Base-by-base conservation (phyloP, 2,888 invertebrate genomes). In the Platycheirus rosarum region DNA sequence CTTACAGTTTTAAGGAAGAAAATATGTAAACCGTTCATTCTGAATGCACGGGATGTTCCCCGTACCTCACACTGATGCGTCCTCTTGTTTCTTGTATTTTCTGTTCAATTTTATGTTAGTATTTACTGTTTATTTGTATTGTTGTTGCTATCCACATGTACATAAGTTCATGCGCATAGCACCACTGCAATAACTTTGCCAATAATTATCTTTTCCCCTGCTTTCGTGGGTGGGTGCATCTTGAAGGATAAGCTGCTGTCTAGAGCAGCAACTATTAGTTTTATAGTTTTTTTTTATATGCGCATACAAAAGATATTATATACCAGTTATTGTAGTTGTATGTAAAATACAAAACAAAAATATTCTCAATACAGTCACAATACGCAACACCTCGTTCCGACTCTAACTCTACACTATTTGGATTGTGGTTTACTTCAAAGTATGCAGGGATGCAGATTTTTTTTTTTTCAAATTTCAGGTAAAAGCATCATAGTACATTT, bases 51-150 rank as follows among this genome's bases (percentile, higher is more conserved):
- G 20, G 14, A n/a, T 32, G 53, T 37, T 37, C 4, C 13, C 40
- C 23, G 20, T 9, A 9, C 4, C 13, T 13, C 32, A 51, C 16
- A 51, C 51, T 29, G 18, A 51, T 51, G 32, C 7, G 11, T 35
- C 7, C 13, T 13, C 40, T 57, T 55, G 69, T 53, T 62, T 62
- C 32, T 63, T 76, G 63, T 76, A 63, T n/a, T 63, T 46, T 63
- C 29, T 55, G 40, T 40, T 55, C 55, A 40, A 62, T 62, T 69
- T 69, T 75, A 75, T 75, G 51, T 51, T 51, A 16, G 69, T 69
- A 69, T 76, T 55, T 66, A 53, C 65, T 77, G 66, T 77, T 77
- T 77, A 77, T 71, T 60, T 71, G 65, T 71, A 60, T 77, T 77
- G 65, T 63, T 74, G 66, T 53, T 69, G 70, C 71, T 35, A 29